Base-by-base conservation (phyloP, 2,113 vertebrate genomes). In the Tamias sibiricus region DNA sequence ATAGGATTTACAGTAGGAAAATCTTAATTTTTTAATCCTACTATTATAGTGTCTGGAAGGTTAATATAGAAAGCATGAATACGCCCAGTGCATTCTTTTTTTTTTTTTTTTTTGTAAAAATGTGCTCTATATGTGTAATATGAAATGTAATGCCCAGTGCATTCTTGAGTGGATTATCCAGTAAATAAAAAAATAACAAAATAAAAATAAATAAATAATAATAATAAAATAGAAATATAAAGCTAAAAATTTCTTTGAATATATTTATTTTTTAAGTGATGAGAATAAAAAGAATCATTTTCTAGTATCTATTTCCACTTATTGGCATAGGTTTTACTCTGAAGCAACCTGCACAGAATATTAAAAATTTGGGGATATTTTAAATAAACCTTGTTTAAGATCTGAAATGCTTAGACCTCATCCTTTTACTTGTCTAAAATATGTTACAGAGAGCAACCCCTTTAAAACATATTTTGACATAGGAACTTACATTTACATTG, bases 311-410 rank as follows among this genome's bases (percentile, higher is more conserved):
- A 22, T 74, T 87, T 11, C 83, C 42, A 80, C 3, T 82, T 87
- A 57, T 10, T 90, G 40, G 37, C 30, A 37, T 66, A 47, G 10
- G 68, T 96, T 96, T 91, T 93, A 88, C 30, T 89, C 69, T 81
- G 64, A 95, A 92, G 30, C 6, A 72, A 80, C 64, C 37, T 71
- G 47, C 22, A 54, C 17, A 72, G 13, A 19, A 79, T 86, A 82
- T 54, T 92, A 88, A 71, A 87, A 42, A 69, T 90, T 66, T 49
- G 10, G 19, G 32, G 1, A 42, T 81, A 64, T 74, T 95, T 93
- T 95, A 72, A 94, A 62, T 12, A 95, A 88, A 89, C 4, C 3
- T 10, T 75, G 16, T 54, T 86, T 17, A 76, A 24, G 82, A 24
- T 85, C 11, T 20, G 57, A 79, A 72, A 79, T 77, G 28, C 14